Evolutionary conservation across 2,797 vertebrate species (phyloP), one percentile per base, ranked within the genome.

Genomic region (Gambusia yucatana): DNA sequence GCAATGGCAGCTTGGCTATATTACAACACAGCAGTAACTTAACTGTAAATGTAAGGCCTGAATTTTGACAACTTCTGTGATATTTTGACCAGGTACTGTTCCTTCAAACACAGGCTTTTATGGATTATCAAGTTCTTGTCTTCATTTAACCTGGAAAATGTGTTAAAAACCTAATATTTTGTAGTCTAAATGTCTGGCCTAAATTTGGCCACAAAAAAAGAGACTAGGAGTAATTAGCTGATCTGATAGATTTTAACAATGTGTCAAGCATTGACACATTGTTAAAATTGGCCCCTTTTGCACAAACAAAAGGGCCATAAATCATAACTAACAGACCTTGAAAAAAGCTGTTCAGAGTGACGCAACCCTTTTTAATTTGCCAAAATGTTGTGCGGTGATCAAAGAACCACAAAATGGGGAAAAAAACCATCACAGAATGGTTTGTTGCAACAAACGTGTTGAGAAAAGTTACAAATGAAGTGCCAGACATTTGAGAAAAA

Each of bases 1-100:
- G 84, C 75, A 83, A 75, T 5, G 47, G 71, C 77, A 76, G 83
- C 59, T 76, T 77, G 86, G 79, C 85, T 80, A 36, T 67, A 77
- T 52, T 76, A 77, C 17, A 88, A 87, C 43, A 75, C 4, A 50
- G 47, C 25, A 63, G 22, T 48, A 25, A 11, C 72, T 77, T 46
- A 82, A 14, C 30, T 46, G 48, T 11, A 61, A 33, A 20, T 39
- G 28, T 55, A 22, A n/a, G 67, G 36, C 9, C 52, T 76, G 73
- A 47, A 33, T 63, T 77, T 78, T n/a, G 36, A 65, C n/a, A 48
- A 77, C 72, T 44, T 48, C 1, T 55, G 50, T 57, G 57, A 79
- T 72, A 48, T 48, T 1, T 13, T 30, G 11, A 30, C 78, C 14
- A 73, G 20, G 41, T 46, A 44, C 46, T 28, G n/a, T 10, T 70